phyloP scores from a whole-genome alignment of 1,140 invertebrate genomes.

The Sesamia nonagrioides region DNA sequence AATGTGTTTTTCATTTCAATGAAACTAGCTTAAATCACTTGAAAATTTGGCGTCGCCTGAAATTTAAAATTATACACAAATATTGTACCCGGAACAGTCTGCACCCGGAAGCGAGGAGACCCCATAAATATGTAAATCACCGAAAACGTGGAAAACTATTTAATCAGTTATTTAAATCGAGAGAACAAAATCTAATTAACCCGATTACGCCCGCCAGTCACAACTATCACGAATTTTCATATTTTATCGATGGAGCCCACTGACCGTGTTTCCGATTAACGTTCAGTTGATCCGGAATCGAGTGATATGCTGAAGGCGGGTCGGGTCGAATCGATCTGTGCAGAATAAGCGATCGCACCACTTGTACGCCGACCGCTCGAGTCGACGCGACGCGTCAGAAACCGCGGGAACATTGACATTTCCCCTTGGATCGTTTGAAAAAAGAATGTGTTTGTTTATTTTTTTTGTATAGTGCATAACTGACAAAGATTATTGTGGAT shows the following conservation, averaged over 20 bases:
- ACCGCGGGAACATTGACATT: constrained; percentile 36
- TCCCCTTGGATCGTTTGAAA: constrained; percentile 39
- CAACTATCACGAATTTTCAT: constrained; percentile 43
- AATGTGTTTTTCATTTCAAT: too few species aligned
- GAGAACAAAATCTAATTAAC: constrained; percentile 38
- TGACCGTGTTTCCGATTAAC: constrained; percentile 44
- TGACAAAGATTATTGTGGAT: constrained; percentile 22
- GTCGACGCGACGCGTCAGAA: constrained; percentile 26
- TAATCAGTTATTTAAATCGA: constrained; percentile 8
- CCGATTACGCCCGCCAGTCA: constrained; percentile 28
- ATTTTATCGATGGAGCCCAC: constrained; percentile 35
- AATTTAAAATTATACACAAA: background rate
- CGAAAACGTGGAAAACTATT: background rate
- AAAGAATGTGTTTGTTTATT: constrained; percentile 46
- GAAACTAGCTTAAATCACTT: too few species aligned
- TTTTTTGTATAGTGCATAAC: constrained; percentile 41
- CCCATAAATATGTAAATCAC: background rate
- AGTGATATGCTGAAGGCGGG: constrained; percentile 48
- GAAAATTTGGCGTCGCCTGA: background rate
- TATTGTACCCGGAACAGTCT: background rate
- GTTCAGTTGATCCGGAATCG: constrained; percentile 44
- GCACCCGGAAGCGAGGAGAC: constrained; percentile 3
- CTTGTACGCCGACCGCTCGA: constrained; percentile 38
- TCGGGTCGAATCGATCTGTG: constrained; percentile 46
- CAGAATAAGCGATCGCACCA: constrained; percentile 47